Evolutionary conservation across 2,888 invertebrate genomes (phyloP).

Genomic region (Esperia sulphurella): DNA sequence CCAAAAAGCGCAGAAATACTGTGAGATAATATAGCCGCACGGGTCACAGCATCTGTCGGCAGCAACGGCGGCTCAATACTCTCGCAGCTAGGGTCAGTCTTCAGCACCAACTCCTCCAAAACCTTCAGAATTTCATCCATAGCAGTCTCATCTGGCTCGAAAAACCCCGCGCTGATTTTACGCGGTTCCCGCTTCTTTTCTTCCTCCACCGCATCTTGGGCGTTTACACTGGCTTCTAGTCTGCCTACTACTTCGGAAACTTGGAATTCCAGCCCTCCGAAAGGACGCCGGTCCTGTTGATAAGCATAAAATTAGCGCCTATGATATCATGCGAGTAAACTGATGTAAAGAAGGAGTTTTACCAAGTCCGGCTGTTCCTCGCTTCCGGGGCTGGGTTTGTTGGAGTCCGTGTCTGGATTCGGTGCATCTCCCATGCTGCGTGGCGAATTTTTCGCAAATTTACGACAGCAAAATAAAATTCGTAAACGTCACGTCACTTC

Average conservation of each 20-base stretch:
- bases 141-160: constrained; percentile 75
- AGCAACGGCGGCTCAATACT: constrained; percentile 80
- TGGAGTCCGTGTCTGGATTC: constrained; percentile 54
- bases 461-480: constrained; percentile 62
- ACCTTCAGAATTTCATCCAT: constrained; percentile 81
- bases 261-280: constrained; percentile 84
- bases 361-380: constrained; percentile 51
- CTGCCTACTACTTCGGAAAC: constrained; percentile 86
- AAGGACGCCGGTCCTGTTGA: constrained; percentile 80
- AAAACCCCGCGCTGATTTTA: constrained; percentile 74
- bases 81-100: constrained; percentile 81
- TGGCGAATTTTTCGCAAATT: constrained; percentile 60
- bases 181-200: constrained; percentile 57
- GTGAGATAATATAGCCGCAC: constrained; percentile 87
- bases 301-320: constrained; percentile 29
- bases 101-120: constrained; percentile 80
- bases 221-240: constrained; percentile 82
- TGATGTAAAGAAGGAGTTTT: constrained; percentile 21
- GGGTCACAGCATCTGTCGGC: constrained; percentile 81
- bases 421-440: constrained; percentile 73
- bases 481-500: constrained; percentile 69
- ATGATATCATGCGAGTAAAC: constrained; percentile 12
- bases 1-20: constrained; percentile 92
- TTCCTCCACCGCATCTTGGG: constrained; percentile 58
- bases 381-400: constrained; percentile 43